A percentile compares a stretch with the other conserved stretches of the same genome.
Conservation (phyloP, 2,797 vertebrate genomes). For the Sebastolobus alascanus region DNA sequence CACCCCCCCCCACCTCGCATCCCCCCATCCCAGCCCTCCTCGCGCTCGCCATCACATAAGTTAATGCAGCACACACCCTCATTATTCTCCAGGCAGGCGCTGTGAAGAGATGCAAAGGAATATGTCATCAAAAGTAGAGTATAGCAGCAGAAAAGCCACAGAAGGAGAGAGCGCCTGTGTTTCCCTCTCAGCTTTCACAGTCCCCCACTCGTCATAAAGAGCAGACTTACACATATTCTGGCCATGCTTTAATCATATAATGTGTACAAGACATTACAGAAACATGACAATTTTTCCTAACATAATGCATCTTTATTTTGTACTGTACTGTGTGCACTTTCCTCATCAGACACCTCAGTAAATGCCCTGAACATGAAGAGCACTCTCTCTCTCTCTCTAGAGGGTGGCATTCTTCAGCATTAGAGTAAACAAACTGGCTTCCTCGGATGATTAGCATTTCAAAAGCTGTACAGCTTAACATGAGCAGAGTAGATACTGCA, state of each 20-base stretch:
- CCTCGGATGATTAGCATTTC: slow-evolving; percentile 74
- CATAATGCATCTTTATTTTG: slow-evolving; percentile 5
- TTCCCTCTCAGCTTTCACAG: slow-evolving; percentile 25
- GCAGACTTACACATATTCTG: slow-evolving; percentile 10
- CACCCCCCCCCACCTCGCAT: neutral
- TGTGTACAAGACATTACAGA: neutral
- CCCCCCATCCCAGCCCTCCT: slow-evolving; percentile 41
- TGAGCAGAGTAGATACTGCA: slow-evolving; percentile 57
- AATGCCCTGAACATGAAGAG: slow-evolving; percentile 39
- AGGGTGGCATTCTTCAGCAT: slow-evolving; percentile 59
- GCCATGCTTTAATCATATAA: slow-evolving; percentile 29
- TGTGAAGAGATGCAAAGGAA: slow-evolving; percentile 71
- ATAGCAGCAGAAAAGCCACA: slow-evolving; percentile 22
- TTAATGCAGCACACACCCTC: slow-evolving; percentile 82
- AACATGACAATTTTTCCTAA: slow-evolving; percentile 1
- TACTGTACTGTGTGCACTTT: slow-evolving; percentile 5
- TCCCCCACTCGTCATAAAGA: slow-evolving; percentile 30
- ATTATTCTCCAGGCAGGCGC: slow-evolving; percentile 72
- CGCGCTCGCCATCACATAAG: slow-evolving; percentile 80
- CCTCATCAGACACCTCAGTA: slow-evolving; percentile 44
- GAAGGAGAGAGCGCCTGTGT: slow-evolving; percentile 17
- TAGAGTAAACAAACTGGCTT: slow-evolving; percentile 73
- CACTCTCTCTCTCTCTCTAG: slow-evolving; percentile 8
- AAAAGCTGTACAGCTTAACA: slow-evolving; percentile 62
- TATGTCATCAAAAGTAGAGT: slow-evolving; percentile 72